A percentile compares a stretch with the other conserved stretches of the same genome.
These are phyloP conservation scores for Muntiacus reevesi DNA, from an alignment of 2,113 vertebrate genomes.

Conservation along the genomic window DNA sequence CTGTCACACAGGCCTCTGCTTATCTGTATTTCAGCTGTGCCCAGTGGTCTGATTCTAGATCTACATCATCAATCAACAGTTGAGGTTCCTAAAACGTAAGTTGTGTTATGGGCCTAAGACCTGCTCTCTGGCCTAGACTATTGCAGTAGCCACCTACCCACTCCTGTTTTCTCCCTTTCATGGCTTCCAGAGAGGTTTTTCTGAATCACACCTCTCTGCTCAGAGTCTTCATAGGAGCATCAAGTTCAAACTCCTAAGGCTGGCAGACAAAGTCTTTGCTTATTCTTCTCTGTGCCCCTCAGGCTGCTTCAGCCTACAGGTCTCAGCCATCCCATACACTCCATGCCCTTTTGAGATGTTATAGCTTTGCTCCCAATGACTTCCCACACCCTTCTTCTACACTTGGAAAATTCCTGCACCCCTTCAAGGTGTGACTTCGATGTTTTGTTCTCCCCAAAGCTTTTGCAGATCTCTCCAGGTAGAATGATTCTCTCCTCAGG, in stretches of 20 bases:
- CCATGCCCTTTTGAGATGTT: not conserved
- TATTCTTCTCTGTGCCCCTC: not conserved
- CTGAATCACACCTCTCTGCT: not conserved
- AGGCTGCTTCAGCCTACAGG: not conserved
- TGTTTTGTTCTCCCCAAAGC: not conserved
- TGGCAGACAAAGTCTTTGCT: not conserved
- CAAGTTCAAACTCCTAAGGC: not conserved
- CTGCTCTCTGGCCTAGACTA: not conserved
- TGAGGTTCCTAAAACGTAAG: slow-evolving; percentile 68
- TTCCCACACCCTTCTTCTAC: not conserved
- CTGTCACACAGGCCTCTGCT: not conserved
- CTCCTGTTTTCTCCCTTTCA: not conserved
- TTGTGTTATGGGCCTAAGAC: not conserved
- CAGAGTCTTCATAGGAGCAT: not conserved
- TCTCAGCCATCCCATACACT: not conserved
- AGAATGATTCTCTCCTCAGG: not conserved
- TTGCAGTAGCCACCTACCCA: not conserved
- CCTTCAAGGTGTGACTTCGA: not conserved
- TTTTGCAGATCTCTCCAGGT: not conserved
- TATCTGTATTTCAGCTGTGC: slow-evolving; percentile 68
- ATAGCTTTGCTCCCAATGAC: not conserved
- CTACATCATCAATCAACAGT: slow-evolving; percentile 52
- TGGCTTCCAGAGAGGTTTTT: not conserved
- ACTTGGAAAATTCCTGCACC: not conserved
- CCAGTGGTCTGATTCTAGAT: slow-evolving; percentile 62